Percentiles rank a stretch among this genome's conserved stretches.
phyloP scores from a whole-genome alignment of 1,140 invertebrate species.

The Triops longicaudatus region DNA sequence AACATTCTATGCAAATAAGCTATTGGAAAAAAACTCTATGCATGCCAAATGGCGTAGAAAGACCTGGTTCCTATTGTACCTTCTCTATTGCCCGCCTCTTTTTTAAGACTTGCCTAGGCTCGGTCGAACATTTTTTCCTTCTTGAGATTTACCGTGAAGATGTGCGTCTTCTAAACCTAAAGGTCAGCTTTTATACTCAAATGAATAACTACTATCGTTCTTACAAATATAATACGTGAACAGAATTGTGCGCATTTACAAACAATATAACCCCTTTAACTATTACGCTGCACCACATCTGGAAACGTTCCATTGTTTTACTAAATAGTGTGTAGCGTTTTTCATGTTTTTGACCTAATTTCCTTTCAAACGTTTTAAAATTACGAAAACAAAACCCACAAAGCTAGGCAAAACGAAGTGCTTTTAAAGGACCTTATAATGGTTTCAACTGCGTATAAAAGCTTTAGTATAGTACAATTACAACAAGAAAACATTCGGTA shows the following conservation, averaged over 20 bases:
- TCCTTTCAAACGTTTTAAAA: too few species aligned
- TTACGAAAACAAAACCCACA: constrained; percentile 11
- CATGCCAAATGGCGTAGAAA: constrained; percentile 6
- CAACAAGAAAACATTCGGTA: neutral
- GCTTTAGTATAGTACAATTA: too few species aligned
- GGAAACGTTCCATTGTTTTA: too few species aligned
- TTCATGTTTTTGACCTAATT: too few species aligned
- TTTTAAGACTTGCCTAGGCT: neutral
- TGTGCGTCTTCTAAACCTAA: neutral
- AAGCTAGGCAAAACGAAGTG: neutral
- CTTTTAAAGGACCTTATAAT: constrained; percentile 7
- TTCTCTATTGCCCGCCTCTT: neutral
- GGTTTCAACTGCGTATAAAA: too few species aligned
- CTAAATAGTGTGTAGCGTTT: too few species aligned
- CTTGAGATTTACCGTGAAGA: neutral
- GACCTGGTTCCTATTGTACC: constrained; percentile 6
- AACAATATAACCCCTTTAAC: too few species aligned
- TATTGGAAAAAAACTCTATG: neutral
- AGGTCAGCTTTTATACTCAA: neutral
- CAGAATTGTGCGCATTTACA: too few species aligned
- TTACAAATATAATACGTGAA: too few species aligned
- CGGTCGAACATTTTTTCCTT: neutral
- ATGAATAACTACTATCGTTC: neutral
- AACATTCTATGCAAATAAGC: constrained; percentile 12
- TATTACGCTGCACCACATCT: too few species aligned